Percentiles rank a stretch among this genome's conserved stretches.
Conservation (phyloP, 2,888 invertebrate genomes). For the Aplocera efformata region DNA sequence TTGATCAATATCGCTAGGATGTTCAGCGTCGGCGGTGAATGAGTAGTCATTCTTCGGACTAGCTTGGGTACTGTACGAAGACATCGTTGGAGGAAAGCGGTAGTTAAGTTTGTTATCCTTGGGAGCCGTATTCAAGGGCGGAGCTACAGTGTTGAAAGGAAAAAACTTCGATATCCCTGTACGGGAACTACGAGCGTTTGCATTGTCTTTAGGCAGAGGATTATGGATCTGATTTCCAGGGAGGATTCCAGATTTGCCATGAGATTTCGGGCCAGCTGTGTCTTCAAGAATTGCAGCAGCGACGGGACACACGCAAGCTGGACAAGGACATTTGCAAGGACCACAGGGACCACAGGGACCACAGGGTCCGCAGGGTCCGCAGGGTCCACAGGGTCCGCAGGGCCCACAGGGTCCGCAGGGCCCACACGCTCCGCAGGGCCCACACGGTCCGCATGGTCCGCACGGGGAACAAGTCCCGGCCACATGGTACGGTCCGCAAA, state of each 20-base stretch:
- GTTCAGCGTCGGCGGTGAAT: background rate
- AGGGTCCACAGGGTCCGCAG: slow-evolving; percentile 22
- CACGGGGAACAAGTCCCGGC: slow-evolving; percentile 45
- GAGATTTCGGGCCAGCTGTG: slow-evolving; percentile 2
- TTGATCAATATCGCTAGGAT: background rate
- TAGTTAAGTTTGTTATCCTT: slow-evolving; percentile 13
- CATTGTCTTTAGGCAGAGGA: slow-evolving; percentile 12
- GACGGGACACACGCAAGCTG: slow-evolving; percentile 8
- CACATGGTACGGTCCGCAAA: slow-evolving; percentile 65
- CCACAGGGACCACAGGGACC: slow-evolving; percentile 26
- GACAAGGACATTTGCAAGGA: background rate
- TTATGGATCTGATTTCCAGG: slow-evolving; percentile 23
- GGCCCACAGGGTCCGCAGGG: slow-evolving; percentile 9
- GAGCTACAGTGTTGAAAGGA: slow-evolving; percentile 33
- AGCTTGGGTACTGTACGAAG: slow-evolving; percentile 29
- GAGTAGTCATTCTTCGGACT: background rate
- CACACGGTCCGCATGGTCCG: slow-evolving; percentile 36
- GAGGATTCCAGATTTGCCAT: slow-evolving; percentile 13
- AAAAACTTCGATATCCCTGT: slow-evolving; percentile 41
- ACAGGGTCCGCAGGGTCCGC: slow-evolving; percentile 27
- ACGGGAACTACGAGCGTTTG: background rate
- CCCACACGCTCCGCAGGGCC: slow-evolving; percentile 30
- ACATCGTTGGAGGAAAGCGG: slow-evolving; percentile 12
- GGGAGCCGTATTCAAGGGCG: slow-evolving; percentile 14
- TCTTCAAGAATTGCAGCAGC: slow-evolving; percentile 7